These are phyloP conservation scores for Vannuccia rotundouncinata DNA, from an alignment of 2,888 invertebrate genomes.

Conservation along the genomic window DNA sequence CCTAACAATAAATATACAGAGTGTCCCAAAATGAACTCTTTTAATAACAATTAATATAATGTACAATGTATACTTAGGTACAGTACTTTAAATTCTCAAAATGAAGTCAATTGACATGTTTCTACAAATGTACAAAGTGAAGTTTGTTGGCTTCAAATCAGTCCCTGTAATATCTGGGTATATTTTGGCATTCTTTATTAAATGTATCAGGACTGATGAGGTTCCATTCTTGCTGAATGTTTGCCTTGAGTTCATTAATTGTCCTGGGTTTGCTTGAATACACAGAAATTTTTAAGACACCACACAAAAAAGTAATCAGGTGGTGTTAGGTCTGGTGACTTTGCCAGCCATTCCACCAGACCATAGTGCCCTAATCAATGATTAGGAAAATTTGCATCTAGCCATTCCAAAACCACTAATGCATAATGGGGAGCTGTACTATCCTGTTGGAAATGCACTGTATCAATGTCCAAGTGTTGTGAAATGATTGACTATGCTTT, in stretches of 20 bases:
- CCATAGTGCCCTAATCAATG: not conserved
- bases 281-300: not conserved
- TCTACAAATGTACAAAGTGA: conserved; percentile 11
- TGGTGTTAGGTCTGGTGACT: conserved; percentile 2
- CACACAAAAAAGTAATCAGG: not conserved
- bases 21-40: not conserved
- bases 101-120: not conserved
- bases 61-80: not conserved
- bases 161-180: not conserved
- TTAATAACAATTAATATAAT: conserved; percentile 3
- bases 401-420: not conserved
- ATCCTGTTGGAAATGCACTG: conserved; percentile 16
- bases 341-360: not conserved
- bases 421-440: conserved; percentile 1
- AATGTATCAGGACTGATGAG: conserved; percentile 3
- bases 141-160: conserved; percentile 1
- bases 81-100: not conserved
- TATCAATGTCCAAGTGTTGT: not conserved
- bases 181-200: not conserved
- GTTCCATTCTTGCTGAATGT: not conserved
- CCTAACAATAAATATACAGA: not conserved
- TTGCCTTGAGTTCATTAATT: too few relatives aligned
- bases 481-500: conserved; percentile 7
- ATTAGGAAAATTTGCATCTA: conserved; percentile 5
- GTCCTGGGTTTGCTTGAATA: too few relatives aligned